Percentiles rank a stretch among this genome's conserved stretches.
These are phyloP conservation scores for Heteractis magnifica DNA, from an alignment of 92 coral and sea anemone genomes.

Conservation along the genomic window DNA sequence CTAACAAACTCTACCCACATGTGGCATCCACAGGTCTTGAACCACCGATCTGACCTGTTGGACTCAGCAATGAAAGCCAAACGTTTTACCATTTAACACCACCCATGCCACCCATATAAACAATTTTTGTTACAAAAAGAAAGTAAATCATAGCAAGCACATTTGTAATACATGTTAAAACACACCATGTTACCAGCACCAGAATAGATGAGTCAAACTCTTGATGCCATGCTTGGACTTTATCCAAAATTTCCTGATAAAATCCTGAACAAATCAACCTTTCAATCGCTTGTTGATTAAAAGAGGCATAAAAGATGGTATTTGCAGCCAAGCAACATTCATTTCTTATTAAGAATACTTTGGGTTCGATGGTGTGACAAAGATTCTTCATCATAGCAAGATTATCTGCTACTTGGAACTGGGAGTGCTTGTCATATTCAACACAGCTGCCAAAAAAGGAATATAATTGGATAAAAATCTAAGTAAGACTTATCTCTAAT, in stretches of 20 bases:
- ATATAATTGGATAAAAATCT: too few relatives aligned
- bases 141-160: background rate
- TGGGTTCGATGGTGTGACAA: slow-evolving; percentile 12
- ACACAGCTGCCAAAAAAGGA: slow-evolving; percentile 30
- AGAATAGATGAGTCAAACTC: background rate
- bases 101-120: too few relatives aligned
- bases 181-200: slow-evolving; percentile 23
- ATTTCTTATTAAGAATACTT: slow-evolving; percentile 8
- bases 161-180: background rate
- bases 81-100: too few relatives aligned
- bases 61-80: too few relatives aligned
- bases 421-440: slow-evolving; percentile 39
- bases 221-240: background rate
- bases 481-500: too few relatives aligned
- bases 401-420: slow-evolving; percentile 36
- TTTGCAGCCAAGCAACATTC: slow-evolving; percentile 41
- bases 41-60: too few relatives aligned
- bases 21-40: too few relatives aligned
- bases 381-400: slow-evolving; percentile 27
- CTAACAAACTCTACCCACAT: too few relatives aligned
- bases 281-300: slow-evolving; percentile 41
- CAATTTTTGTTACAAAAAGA: background rate
- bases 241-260: slow-evolving; percentile 20
- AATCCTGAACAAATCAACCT: slow-evolving; percentile 15
- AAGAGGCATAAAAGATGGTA: slow-evolving; percentile 39